phyloP scores from a whole-genome alignment of 2,113 vertebrate genomes.

The Panthera uncia region DNA sequence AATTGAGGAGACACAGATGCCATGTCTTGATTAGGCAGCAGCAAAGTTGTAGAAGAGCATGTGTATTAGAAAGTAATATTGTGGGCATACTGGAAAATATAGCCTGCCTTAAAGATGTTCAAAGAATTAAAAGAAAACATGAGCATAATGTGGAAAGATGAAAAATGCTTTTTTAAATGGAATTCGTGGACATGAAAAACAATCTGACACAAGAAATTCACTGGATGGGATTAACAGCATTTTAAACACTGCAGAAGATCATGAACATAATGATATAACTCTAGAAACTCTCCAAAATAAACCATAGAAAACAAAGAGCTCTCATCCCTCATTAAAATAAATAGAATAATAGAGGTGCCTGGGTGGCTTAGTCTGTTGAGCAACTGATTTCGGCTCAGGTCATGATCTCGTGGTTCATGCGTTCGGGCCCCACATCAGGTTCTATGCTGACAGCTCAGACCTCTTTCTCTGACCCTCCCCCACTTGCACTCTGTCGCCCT shows the following conservation, averaged over 20 bases:
- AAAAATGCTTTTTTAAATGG: neutral
- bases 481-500: too few relatives aligned
- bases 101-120: neutral
- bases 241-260: neutral
- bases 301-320: neutral
- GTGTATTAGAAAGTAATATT: neutral
- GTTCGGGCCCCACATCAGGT: too few relatives aligned
- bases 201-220: neutral
- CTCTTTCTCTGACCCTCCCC: too few relatives aligned
- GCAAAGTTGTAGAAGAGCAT: neutral
- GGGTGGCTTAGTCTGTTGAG: too few relatives aligned
- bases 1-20: neutral
- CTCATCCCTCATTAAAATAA: neutral
- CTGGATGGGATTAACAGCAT: neutral
- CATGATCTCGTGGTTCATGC: too few relatives aligned
- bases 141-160: neutral
- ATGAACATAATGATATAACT: neutral
- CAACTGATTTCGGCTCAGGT: too few relatives aligned
- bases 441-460: too few relatives aligned
- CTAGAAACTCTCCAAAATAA: neutral
- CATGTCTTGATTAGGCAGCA: neutral
- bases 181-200: neutral
- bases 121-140: constrained; percentile 2
- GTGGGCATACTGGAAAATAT: neutral
- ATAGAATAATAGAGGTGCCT: neutral